phyloP scores from a whole-genome alignment of 1,140 invertebrate genomes.

The Drosophila persimilis region DNA sequence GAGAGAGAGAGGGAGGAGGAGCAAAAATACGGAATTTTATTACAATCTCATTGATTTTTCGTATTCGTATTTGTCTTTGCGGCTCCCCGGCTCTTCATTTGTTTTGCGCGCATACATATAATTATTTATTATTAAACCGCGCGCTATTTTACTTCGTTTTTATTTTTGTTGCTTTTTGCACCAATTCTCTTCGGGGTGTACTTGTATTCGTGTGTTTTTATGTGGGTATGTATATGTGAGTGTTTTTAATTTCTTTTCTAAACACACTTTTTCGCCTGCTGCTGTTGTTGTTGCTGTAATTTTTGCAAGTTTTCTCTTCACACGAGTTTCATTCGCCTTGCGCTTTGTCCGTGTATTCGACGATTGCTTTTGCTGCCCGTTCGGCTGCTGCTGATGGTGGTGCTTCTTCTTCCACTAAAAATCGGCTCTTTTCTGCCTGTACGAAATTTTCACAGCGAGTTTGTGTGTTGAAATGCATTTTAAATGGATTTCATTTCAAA shows the following conservation, averaged over 20 bases:
- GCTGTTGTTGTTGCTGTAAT: conserved; percentile 70
- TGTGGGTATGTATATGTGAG: conserved; percentile 57
- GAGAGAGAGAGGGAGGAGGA: conserved; percentile 40
- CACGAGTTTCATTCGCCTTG: conserved; percentile 68
- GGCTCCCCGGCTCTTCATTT: conserved; percentile 69
- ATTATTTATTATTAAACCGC: conserved; percentile 82
- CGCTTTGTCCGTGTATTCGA: conserved; percentile 71
- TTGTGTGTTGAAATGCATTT: conserved; percentile 71
- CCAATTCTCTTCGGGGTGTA: conserved; percentile 63
- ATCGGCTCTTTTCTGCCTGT: conserved; percentile 78
- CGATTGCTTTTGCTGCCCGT: conserved; percentile 71
- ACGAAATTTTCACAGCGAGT: conserved; percentile 72
- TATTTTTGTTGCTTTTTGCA: conserved; percentile 60
- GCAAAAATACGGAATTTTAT: conserved; percentile 77
- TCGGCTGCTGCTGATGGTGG: conserved; percentile 48
- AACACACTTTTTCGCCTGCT: conserved; percentile 72
- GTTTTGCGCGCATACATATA: conserved; percentile 73
- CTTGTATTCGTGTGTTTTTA: conserved; percentile 41
- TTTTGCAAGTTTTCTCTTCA: conserved; percentile 79
- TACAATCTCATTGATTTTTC: conserved; percentile 81
- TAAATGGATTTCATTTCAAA: conserved; percentile 66
- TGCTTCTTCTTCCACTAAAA: conserved; percentile 71
- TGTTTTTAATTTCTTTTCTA: conserved; percentile 82
- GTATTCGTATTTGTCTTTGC: conserved; percentile 70
- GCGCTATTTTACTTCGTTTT: conserved; percentile 63